Conservation (phyloP, 2,888 invertebrate species). For the Phlogophora meticulosa region DNA sequence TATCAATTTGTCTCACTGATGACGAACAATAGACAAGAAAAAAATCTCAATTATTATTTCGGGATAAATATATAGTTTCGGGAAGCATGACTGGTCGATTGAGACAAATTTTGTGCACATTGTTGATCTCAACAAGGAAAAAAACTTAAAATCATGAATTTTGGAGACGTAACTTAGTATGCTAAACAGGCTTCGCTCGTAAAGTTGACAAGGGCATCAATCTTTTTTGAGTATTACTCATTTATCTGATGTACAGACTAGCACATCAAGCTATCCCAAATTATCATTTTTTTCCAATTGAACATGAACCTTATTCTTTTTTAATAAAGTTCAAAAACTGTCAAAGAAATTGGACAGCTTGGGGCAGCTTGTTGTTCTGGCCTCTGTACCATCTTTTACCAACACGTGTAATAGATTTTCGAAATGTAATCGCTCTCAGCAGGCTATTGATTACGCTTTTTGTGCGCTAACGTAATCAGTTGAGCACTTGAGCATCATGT, state of each 20-base stretch:
- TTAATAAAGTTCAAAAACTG: too few species aligned
- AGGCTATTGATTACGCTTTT: slow-evolving; percentile 29
- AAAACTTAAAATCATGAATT: slow-evolving; percentile 27
- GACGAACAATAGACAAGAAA: slow-evolving; percentile 46
- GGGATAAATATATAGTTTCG: slow-evolving; percentile 23
- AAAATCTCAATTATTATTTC: slow-evolving; percentile 41
- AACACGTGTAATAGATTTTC: slow-evolving; percentile 31
- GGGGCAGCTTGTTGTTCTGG: too few species aligned
- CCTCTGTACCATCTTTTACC: neutral
- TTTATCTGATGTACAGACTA: slow-evolving; percentile 12
- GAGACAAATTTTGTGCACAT: slow-evolving; percentile 18
- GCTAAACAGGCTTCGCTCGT: slow-evolving; percentile 41
- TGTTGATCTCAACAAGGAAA: slow-evolving; percentile 43
- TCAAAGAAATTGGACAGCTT: too few species aligned
- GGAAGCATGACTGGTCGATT: slow-evolving; percentile 38
- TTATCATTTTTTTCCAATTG: too few species aligned
- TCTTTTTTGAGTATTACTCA: slow-evolving; percentile 46
- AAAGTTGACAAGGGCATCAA: slow-evolving; percentile 42
- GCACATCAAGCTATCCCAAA: too few species aligned
- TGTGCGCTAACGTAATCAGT: slow-evolving; percentile 23
- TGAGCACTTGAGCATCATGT: neutral
- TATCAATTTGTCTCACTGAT: slow-evolving; percentile 46
- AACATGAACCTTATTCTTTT: too few species aligned
- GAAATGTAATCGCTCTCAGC: slow-evolving; percentile 20
- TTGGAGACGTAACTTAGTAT: slow-evolving; percentile 32